Conservation (phyloP, 2,888 invertebrate species). For the Drosophila ustulata region DNA sequence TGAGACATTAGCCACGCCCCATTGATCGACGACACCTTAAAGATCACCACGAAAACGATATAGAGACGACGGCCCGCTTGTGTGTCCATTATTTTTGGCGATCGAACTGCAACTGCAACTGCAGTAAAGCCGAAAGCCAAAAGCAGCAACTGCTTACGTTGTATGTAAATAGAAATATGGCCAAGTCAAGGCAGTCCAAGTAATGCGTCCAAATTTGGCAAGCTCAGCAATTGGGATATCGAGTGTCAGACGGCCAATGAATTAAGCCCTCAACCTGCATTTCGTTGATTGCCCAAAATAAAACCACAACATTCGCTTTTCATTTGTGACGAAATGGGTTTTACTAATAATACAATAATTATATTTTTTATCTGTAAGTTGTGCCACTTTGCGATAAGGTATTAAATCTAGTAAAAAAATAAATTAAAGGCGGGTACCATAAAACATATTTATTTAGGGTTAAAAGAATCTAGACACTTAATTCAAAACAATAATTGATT, state of each 20-base stretch:
- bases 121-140: constrained; percentile 19
- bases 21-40: constrained; percentile 9
- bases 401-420: too few species aligned
- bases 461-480: too few species aligned
- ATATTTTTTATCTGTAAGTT: not conserved
- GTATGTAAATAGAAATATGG: constrained; percentile 41
- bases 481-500: too few species aligned
- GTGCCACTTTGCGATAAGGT: not conserved
- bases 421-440: too few species aligned
- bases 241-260: constrained; percentile 35
- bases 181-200: constrained; percentile 42
- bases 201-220: constrained; percentile 47
- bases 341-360: not conserved
- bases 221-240: constrained; percentile 63
- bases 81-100: constrained; percentile 43
- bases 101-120: constrained; percentile 38
- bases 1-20: constrained; percentile 73
- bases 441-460: too few species aligned
- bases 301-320: constrained; percentile 7
- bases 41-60: constrained; percentile 16
- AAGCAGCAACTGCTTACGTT: constrained; percentile 51
- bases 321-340: constrained; percentile 15
- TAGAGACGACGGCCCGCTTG: constrained; percentile 33
- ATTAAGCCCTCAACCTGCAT: constrained; percentile 36
- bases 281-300: constrained; percentile 17